Conservation (phyloP, 2,113 vertebrate species). For the Plecturocebus donacophilus region DNA sequence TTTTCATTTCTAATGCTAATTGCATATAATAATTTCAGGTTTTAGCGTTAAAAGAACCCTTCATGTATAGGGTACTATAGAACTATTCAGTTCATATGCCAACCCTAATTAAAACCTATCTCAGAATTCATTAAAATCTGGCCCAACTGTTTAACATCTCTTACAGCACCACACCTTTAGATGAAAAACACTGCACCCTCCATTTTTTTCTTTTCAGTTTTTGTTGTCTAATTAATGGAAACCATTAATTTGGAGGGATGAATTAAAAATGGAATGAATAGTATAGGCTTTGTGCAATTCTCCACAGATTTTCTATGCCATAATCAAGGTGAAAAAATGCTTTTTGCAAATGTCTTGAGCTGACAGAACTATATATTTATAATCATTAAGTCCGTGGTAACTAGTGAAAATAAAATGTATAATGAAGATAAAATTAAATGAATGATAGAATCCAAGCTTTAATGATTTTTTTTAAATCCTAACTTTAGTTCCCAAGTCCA, state of each 20-base stretch:
- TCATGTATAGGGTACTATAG: conserved; percentile 10
- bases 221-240: conserved; percentile 78
- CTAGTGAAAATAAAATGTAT: conserved; percentile 32
- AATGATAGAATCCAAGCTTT: conserved; percentile 26
- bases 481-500: background rate
- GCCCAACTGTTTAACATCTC: conserved; percentile 54
- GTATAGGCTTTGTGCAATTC: conserved; percentile 2
- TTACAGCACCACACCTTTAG: conserved; percentile 55
- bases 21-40: conserved; percentile 55
- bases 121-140: conserved; percentile 73
- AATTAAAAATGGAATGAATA: conserved; percentile 54
- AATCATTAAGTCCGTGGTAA: conserved; percentile 31
- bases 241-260: conserved; percentile 68
- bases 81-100: conserved; percentile 56
- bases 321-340: conserved; percentile 57
- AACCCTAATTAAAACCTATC: conserved; percentile 75
- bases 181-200: conserved; percentile 24
- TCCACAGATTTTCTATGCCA: conserved; percentile 4
- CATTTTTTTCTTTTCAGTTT: conserved; percentile 43
- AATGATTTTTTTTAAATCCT: background rate
- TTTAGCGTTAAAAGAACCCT: conserved; percentile 59
- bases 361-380: conserved; percentile 40
- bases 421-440: conserved; percentile 14
- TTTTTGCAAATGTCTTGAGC: conserved; percentile 40
- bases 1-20: conserved; percentile 67